Evolutionary conservation across 2,113 vertebrate genomes (phyloP), one percentile per base, ranked within the genome.

Genomic region (Orientallactaga bullata): DNA sequence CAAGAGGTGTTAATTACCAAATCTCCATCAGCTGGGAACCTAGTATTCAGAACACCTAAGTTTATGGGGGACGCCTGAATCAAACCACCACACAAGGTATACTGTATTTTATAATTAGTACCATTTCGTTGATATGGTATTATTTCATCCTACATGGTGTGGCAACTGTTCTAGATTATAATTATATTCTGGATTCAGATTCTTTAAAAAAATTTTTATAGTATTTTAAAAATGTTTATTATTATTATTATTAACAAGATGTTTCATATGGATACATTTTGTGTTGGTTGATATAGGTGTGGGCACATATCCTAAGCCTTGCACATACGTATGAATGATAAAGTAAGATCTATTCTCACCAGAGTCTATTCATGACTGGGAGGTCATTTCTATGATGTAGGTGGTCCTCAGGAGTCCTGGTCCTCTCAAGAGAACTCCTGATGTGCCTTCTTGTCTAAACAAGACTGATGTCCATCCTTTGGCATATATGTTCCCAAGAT

Each of bases 361-460:
- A 5, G 7, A 47, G 13, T 32, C 18, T 18, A 13, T 0, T 17
- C 90, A 28, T 4, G 30, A 47, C 35, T 0, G 42, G 42, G 42
- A 24, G 78, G 51, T 55, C 58, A 65, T 11, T 66, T 51, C 42
- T 66, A 12, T 7, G 2, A 7, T 0, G 4, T 39, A 23, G 26
- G 32, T 58, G 61, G 32, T 20, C 32, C 60, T 65, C 1, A 0
- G 17, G 16, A 3, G 11, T 23, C 51, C 6, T 7, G 32, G 8
- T 13, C 26, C 5, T 30, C 21, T 24, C 6, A 26, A 32, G 21
- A 17, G 9, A 71, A 21, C 32, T 0, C 3, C 9, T 0, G 55
- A 24, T 51, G 20, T 11, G n/a, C 61, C 28, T 30, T 3, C 2
- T 32, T 16, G 24, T 71, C 47, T 8, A 37, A 61, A 60, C 8